These are phyloP conservation scores for Chionodraco myersi DNA, from an alignment of 2,113 vertebrate species.

Conservation along the genomic window DNA sequence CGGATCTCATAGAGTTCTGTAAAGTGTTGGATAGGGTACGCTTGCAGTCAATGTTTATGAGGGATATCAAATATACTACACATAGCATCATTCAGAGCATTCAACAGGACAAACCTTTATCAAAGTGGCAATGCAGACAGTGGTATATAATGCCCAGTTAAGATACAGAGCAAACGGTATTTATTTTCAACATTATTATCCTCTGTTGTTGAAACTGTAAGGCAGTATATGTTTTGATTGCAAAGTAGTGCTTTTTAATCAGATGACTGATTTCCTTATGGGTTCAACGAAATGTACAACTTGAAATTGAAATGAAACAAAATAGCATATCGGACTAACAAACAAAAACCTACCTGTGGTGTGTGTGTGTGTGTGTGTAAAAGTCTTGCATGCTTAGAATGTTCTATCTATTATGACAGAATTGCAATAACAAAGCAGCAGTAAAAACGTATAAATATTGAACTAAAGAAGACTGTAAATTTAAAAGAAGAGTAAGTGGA, in stretches of 20 bases:
- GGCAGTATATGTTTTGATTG: conserved; percentile 83
- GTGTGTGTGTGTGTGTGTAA: conserved; percentile 12
- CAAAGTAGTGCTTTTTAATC: conserved; percentile 52
- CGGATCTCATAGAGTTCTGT: conserved; percentile 70
- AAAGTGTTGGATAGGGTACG: conserved; percentile 71
- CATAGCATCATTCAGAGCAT: conserved; percentile 78
- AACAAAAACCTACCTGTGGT: conserved; percentile 58
- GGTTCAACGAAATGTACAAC: conserved; percentile 86
- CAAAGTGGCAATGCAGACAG: conserved; percentile 84
- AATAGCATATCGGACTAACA: conserved; percentile 64
- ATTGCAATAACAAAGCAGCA: conserved; percentile 77
- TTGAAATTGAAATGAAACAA: conserved; percentile 71
- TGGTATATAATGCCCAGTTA: conserved; percentile 91
- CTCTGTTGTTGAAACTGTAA: conserved; percentile 86
- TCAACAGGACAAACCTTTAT: conserved; percentile 80
- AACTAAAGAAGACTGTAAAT: conserved; percentile 70
- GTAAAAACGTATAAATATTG: conserved; percentile 71
- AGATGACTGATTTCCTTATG: conserved; percentile 61
- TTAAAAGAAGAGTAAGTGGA: conserved; percentile 45
- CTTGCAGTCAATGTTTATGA: conserved; percentile 75
- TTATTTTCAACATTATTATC: conserved; percentile 79
- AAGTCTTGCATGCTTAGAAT: conserved; percentile 36
- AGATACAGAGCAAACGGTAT: conserved; percentile 77
- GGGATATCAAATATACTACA: conserved; percentile 84
- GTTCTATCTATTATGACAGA: conserved; percentile 53